A percentile compares a stretch with the other conserved stretches of the same genome.
phyloP scores from a whole-genome alignment of 2,888 invertebrate species.

The Troilus luridus region DNA sequence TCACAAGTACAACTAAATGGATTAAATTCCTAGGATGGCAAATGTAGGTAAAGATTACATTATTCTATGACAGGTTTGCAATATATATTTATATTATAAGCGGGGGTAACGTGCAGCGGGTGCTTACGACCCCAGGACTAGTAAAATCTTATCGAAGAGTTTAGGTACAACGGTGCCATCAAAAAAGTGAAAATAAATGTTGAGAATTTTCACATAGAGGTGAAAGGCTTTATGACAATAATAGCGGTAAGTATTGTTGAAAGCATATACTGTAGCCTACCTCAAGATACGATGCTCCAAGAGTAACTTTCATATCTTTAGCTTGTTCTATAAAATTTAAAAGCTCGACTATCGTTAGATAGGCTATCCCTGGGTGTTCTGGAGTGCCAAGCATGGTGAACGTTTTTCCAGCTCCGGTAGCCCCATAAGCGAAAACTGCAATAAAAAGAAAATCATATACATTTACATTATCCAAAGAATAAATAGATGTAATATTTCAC shows the following conservation, averaged over 20 bases:
- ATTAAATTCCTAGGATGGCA: too few relatives aligned
- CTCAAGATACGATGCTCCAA: constrained; percentile 82
- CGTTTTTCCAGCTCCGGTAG: constrained; percentile 96
- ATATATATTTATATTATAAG: too few relatives aligned
- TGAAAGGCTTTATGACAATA: too few relatives aligned
- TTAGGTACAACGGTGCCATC: too few relatives aligned
- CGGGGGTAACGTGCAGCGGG: too few relatives aligned
- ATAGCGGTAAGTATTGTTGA: background rate
- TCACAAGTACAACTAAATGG: too few relatives aligned
- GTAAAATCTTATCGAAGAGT: too few relatives aligned
- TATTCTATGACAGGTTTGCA: too few relatives aligned
- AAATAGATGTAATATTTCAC: background rate
- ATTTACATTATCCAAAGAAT: background rate
- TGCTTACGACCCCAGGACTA: too few relatives aligned
- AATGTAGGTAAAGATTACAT: too few relatives aligned
- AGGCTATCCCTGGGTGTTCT: constrained; percentile 87
- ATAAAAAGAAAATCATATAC: constrained; percentile 46
- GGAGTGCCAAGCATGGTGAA: constrained; percentile 91
- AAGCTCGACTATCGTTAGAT: constrained; percentile 89
- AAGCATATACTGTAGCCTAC: constrained; percentile 64
- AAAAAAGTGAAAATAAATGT: too few relatives aligned
- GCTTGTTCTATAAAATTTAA: constrained; percentile 82
- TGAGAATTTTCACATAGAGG: too few relatives aligned
- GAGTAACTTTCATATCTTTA: constrained; percentile 74
- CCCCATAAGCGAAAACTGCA: constrained; percentile 93